A percentile compares a stretch with the other conserved stretches of the same genome.
These are phyloP conservation scores for Leuctra nigra DNA, from an alignment of 2,888 invertebrate genomes.

Conservation along the genomic window DNA sequence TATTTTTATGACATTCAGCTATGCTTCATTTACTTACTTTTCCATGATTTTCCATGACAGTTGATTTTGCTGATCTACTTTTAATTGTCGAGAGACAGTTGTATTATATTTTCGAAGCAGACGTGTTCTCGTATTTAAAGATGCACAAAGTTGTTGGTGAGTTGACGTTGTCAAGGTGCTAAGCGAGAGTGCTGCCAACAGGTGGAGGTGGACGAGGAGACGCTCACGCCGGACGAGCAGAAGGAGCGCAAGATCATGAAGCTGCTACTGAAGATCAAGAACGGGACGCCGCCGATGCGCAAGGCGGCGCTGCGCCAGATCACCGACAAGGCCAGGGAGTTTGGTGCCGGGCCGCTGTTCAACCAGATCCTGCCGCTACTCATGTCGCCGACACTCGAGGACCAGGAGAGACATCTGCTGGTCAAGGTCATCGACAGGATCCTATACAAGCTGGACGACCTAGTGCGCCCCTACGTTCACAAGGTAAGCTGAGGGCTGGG, in stretches of 20 bases:
- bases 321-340: constrained; percentile 97
- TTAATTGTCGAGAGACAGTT: too few species aligned
- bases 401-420: constrained; percentile 96
- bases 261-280: constrained; percentile 94
- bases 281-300: constrained; percentile 98
- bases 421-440: constrained; percentile 99
- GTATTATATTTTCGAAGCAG: too few species aligned
- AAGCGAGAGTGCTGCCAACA: constrained; percentile 29
- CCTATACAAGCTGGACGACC: constrained; percentile 94
- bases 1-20: too few species aligned
- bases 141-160: too few species aligned
- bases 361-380: constrained; percentile 97
- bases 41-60: too few species aligned
- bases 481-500: constrained; percentile 71
- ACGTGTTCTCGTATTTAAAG: too few species aligned
- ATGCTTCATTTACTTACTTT: too few species aligned
- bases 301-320: constrained; percentile 96
- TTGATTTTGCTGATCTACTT: too few species aligned
- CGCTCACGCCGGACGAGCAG: constrained; percentile 90
- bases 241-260: constrained; percentile 99
- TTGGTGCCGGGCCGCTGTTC: constrained; percentile 97
- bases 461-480: constrained; percentile 98
- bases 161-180: too few species aligned
- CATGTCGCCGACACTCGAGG: constrained; percentile 99
- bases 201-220: constrained; percentile 95